A percentile compares a stretch with the other conserved stretches of the same genome.
These are phyloP conservation scores for Drosophila quinaria DNA, from an alignment of 2,888 invertebrate genomes.

Conservation along the genomic window DNA sequence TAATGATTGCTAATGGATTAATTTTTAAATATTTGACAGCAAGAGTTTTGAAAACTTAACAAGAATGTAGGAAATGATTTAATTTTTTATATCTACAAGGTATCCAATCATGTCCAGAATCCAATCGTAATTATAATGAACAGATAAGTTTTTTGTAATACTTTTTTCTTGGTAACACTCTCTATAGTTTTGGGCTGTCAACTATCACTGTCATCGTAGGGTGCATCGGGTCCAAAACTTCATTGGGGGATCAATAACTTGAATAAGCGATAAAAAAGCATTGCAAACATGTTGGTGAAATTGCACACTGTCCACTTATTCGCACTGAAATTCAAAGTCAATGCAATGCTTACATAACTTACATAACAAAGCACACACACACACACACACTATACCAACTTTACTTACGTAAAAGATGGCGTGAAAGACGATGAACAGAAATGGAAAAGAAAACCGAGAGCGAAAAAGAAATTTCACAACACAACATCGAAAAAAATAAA, in stretches of 20 bases:
- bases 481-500: conserved; percentile 16
- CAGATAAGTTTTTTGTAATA: not conserved
- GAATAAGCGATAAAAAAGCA: conserved; percentile 5
- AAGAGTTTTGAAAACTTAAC: not conserved
- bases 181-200: not conserved
- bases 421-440: conserved; percentile 43
- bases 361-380: conserved; percentile 27
- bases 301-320: conserved; percentile 62
- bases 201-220: conserved; percentile 40
- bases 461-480: conserved; percentile 38
- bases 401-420: conserved; percentile 50
- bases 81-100: not conserved
- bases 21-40: not conserved
- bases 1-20: not conserved
- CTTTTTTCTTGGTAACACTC: not conserved
- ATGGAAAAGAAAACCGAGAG: conserved; percentile 38
- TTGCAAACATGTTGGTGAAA: conserved; percentile 27
- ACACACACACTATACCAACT: conserved; percentile 23
- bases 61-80: not conserved
- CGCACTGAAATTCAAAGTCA: conserved; percentile 68
- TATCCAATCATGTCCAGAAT: not conserved
- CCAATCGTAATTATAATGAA: not conserved
- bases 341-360: conserved; percentile 72
- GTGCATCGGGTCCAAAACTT: conserved; percentile 26
- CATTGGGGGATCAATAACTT: conserved; percentile 36